phyloP scores from a whole-genome alignment of 2,888 invertebrate genomes.

The Ditula angustiorana region DNA sequence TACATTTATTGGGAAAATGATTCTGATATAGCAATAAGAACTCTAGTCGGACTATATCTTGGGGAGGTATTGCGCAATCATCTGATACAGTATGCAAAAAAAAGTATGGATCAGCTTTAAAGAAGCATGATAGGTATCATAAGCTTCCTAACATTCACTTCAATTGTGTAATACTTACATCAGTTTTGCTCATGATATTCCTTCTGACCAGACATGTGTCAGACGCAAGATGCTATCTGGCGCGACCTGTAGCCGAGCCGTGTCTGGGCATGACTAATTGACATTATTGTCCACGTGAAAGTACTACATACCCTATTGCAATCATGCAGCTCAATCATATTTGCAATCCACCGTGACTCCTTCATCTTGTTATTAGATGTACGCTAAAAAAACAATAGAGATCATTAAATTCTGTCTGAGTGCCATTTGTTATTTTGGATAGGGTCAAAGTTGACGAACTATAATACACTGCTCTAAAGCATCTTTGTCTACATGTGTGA shows the following conservation, averaged over 20 bases:
- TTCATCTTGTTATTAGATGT: neutral
- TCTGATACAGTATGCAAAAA: neutral
- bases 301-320: neutral
- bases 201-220: slow-evolving; percentile 15
- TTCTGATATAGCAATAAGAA: no score
- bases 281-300: slow-evolving; percentile 18
- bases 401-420: neutral
- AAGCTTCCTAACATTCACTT: slow-evolving; percentile 5
- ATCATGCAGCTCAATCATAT: slow-evolving; percentile 8
- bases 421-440: neutral
- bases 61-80: neutral
- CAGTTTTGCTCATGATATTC: neutral
- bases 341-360: slow-evolving; percentile 10
- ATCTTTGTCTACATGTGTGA: no score
- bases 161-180: slow-evolving; percentile 5
- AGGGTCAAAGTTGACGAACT: no score
- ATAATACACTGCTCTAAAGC: no score
- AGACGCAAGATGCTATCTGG: slow-evolving; percentile 23
- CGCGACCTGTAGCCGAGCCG: neutral
- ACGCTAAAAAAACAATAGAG: neutral
- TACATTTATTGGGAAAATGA: no score
- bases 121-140: neutral
- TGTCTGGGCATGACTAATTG: slow-evolving; percentile 24
- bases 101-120: neutral
- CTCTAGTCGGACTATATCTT: no score